Evolutionary conservation across 2,888 invertebrate species (phyloP).

Genomic region (Nephrotoma guestfalica): DNA sequence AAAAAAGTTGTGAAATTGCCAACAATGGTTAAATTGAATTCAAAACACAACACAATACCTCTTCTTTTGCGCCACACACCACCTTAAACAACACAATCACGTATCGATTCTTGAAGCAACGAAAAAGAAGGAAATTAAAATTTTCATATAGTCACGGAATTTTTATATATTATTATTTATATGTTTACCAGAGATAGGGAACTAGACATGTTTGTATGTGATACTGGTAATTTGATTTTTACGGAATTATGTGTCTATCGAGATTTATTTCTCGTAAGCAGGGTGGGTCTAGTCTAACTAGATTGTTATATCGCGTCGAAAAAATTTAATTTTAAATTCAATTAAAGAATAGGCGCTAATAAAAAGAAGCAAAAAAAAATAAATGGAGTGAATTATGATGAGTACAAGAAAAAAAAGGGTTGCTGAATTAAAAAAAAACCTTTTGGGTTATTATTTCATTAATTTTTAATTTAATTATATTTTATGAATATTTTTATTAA

Average conservation of each 20-base stretch:
- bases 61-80: not conserved
- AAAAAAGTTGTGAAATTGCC: not conserved
- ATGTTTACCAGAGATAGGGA: not conserved
- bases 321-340: not conserved
- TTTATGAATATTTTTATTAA: not conserved
- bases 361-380: not conserved
- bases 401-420: not conserved
- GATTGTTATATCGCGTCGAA: not conserved
- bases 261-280: not conserved
- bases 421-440: not conserved
- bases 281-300: not conserved
- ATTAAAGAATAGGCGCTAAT: not conserved
- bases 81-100: not conserved
- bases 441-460: not conserved
- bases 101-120: not conserved
- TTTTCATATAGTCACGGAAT: not conserved
- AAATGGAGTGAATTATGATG: not conserved
- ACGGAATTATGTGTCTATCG: not conserved
- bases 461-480: not conserved
- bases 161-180: not conserved
- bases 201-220: not conserved
- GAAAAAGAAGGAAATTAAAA: not conserved
- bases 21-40: not conserved
- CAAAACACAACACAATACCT: not conserved
- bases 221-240: not conserved